phyloP scores from a whole-genome alignment of 2,113 vertebrate species.

The Caranx melampygus region DNA sequence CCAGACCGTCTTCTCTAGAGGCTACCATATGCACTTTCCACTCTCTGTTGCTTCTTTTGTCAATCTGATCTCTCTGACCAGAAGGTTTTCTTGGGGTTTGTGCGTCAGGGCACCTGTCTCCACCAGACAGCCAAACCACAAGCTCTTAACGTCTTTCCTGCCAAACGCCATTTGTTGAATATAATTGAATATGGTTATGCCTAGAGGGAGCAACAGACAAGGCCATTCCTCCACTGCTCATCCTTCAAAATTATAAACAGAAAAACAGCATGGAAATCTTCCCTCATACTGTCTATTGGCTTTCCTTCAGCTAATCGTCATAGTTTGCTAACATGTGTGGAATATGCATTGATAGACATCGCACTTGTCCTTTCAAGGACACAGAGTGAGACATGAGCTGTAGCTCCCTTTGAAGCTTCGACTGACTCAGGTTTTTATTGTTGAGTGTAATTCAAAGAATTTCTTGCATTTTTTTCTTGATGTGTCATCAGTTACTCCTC shows the following conservation, averaged over 20 bases:
- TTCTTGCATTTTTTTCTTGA: slow-evolving; percentile 24
- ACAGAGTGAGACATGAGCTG: slow-evolving; percentile 32
- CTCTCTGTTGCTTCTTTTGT: slow-evolving; percentile 18
- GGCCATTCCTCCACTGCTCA: slow-evolving; percentile 36
- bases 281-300: slow-evolving; percentile 37
- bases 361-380: slow-evolving; percentile 39
- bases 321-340: slow-evolving; percentile 3
- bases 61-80: slow-evolving; percentile 21
- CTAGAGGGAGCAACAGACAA: slow-evolving; percentile 34
- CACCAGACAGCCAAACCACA: slow-evolving; percentile 25
- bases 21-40: slow-evolving; percentile 28
- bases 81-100: slow-evolving; percentile 36
- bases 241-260: slow-evolving; percentile 51
- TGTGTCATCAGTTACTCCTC: slow-evolving; percentile 35
- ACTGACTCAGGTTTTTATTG: slow-evolving; percentile 28
- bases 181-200: slow-evolving; percentile 60
- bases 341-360: background rate
- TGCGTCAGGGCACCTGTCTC: slow-evolving; percentile 15
- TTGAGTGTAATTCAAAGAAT: slow-evolving; percentile 23
- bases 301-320: slow-evolving; percentile 28
- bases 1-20: background rate
- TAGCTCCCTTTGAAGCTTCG: slow-evolving; percentile 36
- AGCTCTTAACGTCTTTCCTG: background rate
- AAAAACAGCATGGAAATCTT: slow-evolving; percentile 50
- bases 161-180: slow-evolving; percentile 46